Conservation (phyloP, 2,113 vertebrate genomes). For the Neomonachus schauinslandi region DNA sequence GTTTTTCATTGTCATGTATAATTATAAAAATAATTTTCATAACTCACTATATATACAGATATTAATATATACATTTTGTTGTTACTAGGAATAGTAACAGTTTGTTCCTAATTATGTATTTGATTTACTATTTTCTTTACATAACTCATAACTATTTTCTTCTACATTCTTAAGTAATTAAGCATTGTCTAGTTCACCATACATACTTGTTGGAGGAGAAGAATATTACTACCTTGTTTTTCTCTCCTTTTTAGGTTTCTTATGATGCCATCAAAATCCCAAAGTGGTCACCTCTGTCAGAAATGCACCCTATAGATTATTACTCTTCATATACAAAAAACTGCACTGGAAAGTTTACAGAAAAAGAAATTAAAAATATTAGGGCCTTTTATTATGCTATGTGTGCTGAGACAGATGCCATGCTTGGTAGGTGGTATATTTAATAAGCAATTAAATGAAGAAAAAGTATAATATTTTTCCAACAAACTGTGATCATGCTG, state of each 20-base stretch:
- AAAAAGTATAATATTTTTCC: conserved; percentile 47
- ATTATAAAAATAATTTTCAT: conserved; percentile 25
- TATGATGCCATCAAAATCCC: conserved; percentile 91
- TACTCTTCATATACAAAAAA: conserved; percentile 98
- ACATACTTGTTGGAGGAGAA: background rate
- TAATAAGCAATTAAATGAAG: conserved; percentile 53
- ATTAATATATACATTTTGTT: background rate
- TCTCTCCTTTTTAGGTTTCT: conserved; percentile 88
- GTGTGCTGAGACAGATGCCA: conserved; percentile 97
- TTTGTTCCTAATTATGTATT: background rate
- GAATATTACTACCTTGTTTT: conserved; percentile 59
- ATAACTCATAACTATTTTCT: conserved; percentile 43
- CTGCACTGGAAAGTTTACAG: conserved; percentile 93
- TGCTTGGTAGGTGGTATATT: conserved; percentile 91
- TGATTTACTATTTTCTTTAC: conserved; percentile 14
- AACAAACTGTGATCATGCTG: background rate
- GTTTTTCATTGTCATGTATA: background rate
- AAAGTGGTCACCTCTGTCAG: conserved; percentile 91
- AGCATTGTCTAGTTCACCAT: background rate
- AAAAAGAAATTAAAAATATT: conserved; percentile 92
- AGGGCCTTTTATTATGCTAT: conserved; percentile 97
- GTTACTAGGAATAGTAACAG: background rate
- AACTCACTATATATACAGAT: background rate
- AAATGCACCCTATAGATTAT: conserved; percentile 96
- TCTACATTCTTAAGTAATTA: background rate